phyloP scores from a whole-genome alignment of 2,113 vertebrate genomes.

The Panthera uncia region DNA sequence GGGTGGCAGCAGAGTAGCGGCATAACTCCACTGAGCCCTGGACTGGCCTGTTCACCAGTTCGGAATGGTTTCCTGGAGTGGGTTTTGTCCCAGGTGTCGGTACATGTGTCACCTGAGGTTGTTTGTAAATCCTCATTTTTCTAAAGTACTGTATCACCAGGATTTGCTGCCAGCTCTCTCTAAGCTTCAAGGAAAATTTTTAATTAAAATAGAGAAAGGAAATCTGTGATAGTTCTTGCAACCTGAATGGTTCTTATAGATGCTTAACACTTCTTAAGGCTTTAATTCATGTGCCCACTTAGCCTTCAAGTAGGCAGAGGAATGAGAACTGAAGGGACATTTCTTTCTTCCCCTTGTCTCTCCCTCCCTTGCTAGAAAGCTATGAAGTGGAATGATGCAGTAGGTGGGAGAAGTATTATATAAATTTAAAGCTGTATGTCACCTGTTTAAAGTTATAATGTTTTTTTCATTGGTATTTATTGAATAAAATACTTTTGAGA shows the following conservation, averaged over 20 bases:
- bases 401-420: background rate
- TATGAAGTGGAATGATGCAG: background rate
- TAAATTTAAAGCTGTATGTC: background rate
- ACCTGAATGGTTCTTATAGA: background rate
- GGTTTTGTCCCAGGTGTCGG: background rate
- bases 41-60: background rate
- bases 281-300: conserved; percentile 45
- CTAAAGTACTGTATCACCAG: conserved; percentile 35
- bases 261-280: background rate
- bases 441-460: background rate
- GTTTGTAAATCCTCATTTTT: conserved; percentile 40
- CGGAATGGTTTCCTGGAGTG: background rate
- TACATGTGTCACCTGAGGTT: background rate
- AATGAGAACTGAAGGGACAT: background rate
- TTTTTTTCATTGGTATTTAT: background rate
- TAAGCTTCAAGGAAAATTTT: background rate
- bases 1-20: conserved; percentile 59
- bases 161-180: background rate
- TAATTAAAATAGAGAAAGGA: conserved; percentile 54
- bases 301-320: background rate
- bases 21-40: background rate
- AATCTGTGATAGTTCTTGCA: background rate
- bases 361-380: background rate
- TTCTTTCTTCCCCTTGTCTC: background rate
- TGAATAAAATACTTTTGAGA: background rate